Base-by-base conservation (phyloP, 2,888 invertebrate genomes). In the Eristalinus sepulchralis region DNA sequence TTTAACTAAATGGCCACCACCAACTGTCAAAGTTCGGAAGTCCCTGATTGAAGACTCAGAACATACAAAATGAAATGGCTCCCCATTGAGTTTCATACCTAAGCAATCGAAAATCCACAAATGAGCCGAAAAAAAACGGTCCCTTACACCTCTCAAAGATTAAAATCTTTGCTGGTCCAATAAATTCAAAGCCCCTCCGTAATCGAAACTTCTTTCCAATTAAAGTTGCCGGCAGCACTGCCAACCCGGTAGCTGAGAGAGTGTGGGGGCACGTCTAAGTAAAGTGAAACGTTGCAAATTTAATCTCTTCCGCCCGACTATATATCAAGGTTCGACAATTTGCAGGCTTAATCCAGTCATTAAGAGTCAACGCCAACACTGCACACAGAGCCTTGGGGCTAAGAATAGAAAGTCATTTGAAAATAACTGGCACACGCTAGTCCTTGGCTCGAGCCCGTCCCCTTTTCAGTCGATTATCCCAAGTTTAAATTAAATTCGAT, bases 401-500 rank as follows among this genome's bases (percentile, higher is more conserved):
- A 66, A 79, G 72, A 71, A 71, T 79, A 71, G 64, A 53, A 66
- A 59, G 71, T 72, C 71, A 79, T 73, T 75, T 64, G 59, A 17
- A 70, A 71, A 60, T 64, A 79, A 39, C 31, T 22, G 71, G 55
- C 66, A 66, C 34, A 59, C 66, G 47, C 6, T 11, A 31, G 31
- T 27, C 31, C 66, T 33, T 53, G 20, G 20, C 39, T 59, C 66
- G 47, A 47, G n/a, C 3, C 20, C 27, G 11, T 66, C 47, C 47
- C n/a, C 33, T 66, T 60, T 71, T 71, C 31, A 20, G 31, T 66
- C 76, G 57, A 81, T 84, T 71, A 81, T 76, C 67, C 63, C 20
- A 66, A 72, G 70, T 84, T 71, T 81, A 62, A 84, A 84, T 84
- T 84, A 81, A 76, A 84, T 66, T 62, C 70, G 55, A 79, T 79